A percentile compares a stretch with the other conserved stretches of the same genome.
phyloP scores from a whole-genome alignment of 1,140 invertebrate species.

The Tetragnatha versicolor region DNA sequence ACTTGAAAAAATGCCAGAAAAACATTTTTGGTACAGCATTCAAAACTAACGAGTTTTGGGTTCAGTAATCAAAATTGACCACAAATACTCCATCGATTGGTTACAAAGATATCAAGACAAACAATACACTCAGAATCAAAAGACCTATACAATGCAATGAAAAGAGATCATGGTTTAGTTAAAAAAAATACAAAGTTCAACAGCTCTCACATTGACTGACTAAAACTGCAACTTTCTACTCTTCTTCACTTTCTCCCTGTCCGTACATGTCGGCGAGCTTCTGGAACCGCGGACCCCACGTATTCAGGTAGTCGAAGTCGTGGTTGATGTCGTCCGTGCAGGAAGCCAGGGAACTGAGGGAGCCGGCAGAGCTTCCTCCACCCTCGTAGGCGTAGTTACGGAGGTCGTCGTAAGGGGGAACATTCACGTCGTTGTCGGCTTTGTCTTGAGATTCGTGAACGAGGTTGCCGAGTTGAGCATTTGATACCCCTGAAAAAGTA shows the following conservation, averaged over 20 bases:
- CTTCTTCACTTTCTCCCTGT: slow-evolving; percentile 69
- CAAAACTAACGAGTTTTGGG: too few species aligned
- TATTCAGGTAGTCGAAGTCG: slow-evolving; percentile 94
- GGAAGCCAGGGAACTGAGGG: slow-evolving; percentile 91
- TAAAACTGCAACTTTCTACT: neutral
- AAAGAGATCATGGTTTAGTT: too few species aligned
- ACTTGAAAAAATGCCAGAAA: too few species aligned
- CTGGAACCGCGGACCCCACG: slow-evolving; percentile 96
- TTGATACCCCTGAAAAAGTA: too few species aligned
- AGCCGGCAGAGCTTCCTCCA: slow-evolving; percentile 94
- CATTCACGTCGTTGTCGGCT: slow-evolving; percentile 87
- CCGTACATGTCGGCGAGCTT: slow-evolving; percentile 97
- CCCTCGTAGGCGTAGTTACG: slow-evolving; percentile 98
- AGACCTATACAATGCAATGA: too few species aligned
- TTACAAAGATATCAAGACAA: too few species aligned
- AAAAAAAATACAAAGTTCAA: too few species aligned
- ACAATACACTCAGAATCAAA: too few species aligned
- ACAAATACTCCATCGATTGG: too few species aligned
- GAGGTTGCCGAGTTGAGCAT: slow-evolving; percentile 94
- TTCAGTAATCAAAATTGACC: too few species aligned
- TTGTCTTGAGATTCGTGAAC: slow-evolving; percentile 81
- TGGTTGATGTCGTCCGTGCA: slow-evolving; percentile 94
- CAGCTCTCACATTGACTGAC: too few species aligned
- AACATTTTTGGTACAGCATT: too few species aligned
- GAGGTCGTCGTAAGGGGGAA: slow-evolving; percentile 94